Conservation (phyloP, 1,140 invertebrate genomes). For the Lycorma delicatula region DNA sequence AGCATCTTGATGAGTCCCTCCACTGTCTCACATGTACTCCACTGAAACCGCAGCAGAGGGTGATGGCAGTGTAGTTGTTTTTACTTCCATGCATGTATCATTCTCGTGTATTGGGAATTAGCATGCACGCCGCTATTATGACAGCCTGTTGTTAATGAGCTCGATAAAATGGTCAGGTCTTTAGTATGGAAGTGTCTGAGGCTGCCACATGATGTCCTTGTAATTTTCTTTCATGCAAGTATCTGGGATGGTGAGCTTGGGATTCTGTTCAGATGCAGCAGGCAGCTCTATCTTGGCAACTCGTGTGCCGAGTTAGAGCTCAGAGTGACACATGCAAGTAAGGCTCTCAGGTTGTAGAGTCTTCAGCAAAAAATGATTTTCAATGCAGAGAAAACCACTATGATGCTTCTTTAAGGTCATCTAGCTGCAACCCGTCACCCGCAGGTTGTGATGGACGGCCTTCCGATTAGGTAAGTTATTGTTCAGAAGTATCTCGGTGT, state of each 20-base stretch:
- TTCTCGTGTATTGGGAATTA: slow-evolving; percentile 26
- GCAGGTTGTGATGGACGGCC: too few relatives aligned
- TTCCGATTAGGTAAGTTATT: too few relatives aligned
- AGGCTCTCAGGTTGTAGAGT: too few relatives aligned
- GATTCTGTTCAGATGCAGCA: slow-evolving; percentile 8
- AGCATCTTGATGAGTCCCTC: neutral
- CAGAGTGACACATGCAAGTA: too few relatives aligned
- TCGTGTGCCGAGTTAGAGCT: neutral
- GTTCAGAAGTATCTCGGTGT: too few relatives aligned
- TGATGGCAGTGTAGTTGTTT: slow-evolving; percentile 9
- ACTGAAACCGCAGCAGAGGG: slow-evolving; percentile 33
- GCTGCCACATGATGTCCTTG: slow-evolving; percentile 32
- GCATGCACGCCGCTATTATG: slow-evolving; percentile 21
- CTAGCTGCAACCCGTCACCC: too few relatives aligned
- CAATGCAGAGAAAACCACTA: too few relatives aligned
- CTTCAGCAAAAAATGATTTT: too few relatives aligned
- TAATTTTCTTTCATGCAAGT: slow-evolving; percentile 32
- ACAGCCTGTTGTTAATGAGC: slow-evolving; percentile 24
- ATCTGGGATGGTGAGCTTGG: slow-evolving; percentile 28
- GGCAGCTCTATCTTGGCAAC: neutral
- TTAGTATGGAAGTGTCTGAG: slow-evolving; percentile 31
- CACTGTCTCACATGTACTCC: slow-evolving; percentile 30
- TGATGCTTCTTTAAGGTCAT: too few relatives aligned
- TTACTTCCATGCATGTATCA: slow-evolving; percentile 32
- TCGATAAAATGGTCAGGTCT: neutral